These are phyloP conservation scores for Nomia melanderi DNA, from an alignment of 1,140 invertebrate species.

Conservation along the genomic window DNA sequence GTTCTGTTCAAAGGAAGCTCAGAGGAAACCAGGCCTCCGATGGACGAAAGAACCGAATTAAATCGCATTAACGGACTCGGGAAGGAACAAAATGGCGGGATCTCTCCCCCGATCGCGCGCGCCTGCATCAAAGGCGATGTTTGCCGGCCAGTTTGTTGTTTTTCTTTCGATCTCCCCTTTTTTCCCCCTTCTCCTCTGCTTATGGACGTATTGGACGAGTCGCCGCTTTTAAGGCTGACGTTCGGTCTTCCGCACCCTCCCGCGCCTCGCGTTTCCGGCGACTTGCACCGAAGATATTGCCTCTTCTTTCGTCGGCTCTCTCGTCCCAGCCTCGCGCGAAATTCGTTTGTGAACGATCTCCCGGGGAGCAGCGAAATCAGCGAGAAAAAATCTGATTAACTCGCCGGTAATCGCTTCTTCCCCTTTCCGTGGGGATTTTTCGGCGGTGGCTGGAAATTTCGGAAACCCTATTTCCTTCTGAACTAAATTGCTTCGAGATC, in stretches of 20 bases:
- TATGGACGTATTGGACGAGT: not conserved
- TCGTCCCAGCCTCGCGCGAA: not conserved
- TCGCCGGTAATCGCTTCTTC: not conserved
- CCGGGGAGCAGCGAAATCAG: not conserved
- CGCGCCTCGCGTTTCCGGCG: too few relatives aligned
- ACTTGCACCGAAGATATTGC: not conserved
- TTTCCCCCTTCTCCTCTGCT: not conserved
- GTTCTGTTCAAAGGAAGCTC: not conserved
- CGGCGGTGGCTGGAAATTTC: too few relatives aligned
- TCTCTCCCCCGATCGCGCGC: not conserved
- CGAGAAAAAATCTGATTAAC: not conserved
- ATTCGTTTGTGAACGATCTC: not conserved
- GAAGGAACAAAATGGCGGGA: not conserved
- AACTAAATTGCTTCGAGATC: too few relatives aligned
- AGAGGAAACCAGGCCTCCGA: not conserved
- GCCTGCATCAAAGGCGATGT: not conserved
- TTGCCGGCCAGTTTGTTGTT: constrained; percentile 5
- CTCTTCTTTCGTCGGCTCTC: not conserved
- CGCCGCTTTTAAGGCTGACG: not conserved
- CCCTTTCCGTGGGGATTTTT: not conserved
- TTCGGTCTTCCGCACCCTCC: not conserved
- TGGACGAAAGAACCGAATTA: not conserved
- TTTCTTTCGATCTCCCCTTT: not conserved
- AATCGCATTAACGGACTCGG: not conserved
- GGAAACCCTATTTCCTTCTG: too few relatives aligned